Percentiles rank a stretch among this genome's conserved stretches.
Conservation (phyloP, 2,797 vertebrate species). For the Pygocentrus nattereri region DNA sequence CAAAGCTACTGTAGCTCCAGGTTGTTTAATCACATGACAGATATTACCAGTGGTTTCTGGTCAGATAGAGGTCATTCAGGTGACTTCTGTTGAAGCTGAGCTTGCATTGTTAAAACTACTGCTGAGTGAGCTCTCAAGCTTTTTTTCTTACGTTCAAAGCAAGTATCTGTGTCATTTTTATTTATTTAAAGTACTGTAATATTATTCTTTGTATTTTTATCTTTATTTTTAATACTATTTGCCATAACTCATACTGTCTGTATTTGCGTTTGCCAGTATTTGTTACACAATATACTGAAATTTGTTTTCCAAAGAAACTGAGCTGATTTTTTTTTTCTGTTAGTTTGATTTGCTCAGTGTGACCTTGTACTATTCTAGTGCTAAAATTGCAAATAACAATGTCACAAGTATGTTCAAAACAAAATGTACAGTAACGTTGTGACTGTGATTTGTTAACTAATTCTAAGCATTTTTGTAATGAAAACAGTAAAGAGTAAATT, state of each 20-base stretch:
- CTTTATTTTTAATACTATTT: constrained; percentile 50
- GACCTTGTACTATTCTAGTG: not conserved
- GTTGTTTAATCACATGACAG: constrained; percentile 2
- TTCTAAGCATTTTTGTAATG: not conserved
- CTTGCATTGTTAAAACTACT: constrained; percentile 54
- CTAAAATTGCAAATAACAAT: not conserved
- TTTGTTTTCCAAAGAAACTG: constrained; percentile 30
- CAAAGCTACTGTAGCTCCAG: constrained; percentile 37
- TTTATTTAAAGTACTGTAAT: constrained; percentile 63
- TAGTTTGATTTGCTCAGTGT: constrained; percentile 34
- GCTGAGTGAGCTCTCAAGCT: constrained; percentile 31
- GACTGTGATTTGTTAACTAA: not conserved
- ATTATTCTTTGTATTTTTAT: constrained; percentile 59
- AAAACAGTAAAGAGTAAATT: constrained; percentile 10
- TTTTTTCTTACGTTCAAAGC: constrained; percentile 31
- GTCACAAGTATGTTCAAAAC: not conserved
- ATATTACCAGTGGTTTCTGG: constrained; percentile 16
- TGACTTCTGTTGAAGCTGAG: constrained; percentile 28
- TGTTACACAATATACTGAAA: constrained; percentile 44
- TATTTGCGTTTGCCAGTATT: constrained; percentile 60
- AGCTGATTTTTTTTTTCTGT: not conserved
- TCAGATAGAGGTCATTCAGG: not conserved
- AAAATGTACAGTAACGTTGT: not conserved
- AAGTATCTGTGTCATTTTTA: constrained; percentile 48
- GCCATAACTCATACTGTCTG: constrained; percentile 54